A percentile compares a stretch with the other conserved stretches of the same genome.
phyloP scores from a whole-genome alignment of 2,113 vertebrate species.

The Percina caprodes region DNA sequence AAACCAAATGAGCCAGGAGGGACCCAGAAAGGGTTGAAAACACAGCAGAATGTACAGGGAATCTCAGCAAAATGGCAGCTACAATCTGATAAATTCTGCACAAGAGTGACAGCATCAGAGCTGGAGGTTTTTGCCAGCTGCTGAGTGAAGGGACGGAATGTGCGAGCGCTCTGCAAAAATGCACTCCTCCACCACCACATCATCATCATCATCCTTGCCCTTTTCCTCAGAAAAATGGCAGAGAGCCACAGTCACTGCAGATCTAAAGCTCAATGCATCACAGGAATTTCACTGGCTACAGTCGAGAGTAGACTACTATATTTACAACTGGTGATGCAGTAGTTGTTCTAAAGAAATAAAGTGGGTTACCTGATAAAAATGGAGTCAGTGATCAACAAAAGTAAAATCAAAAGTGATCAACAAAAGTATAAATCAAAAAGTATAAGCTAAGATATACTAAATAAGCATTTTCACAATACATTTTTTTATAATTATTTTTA shows the following conservation, averaged over 20 bases:
- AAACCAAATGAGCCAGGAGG: not conserved
- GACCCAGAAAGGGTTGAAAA: not conserved
- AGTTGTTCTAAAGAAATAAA: not conserved
- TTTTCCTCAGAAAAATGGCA: slow-evolving; percentile 41
- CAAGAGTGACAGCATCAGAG: slow-evolving; percentile 62
- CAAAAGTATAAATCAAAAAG: no score
- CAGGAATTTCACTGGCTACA: slow-evolving; percentile 21
- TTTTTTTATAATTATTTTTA: no score
- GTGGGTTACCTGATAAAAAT: not conserved
- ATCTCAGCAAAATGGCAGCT: slow-evolving; percentile 50
- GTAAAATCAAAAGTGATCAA: not conserved
- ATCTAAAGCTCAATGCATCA: slow-evolving; percentile 29
- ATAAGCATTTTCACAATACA: not conserved
- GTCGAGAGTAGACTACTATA: not conserved
- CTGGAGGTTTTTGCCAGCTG: slow-evolving; percentile 59
- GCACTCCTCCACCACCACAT: slow-evolving; percentile 49
- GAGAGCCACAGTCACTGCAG: slow-evolving; percentile 19
- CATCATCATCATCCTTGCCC: slow-evolving; percentile 54
- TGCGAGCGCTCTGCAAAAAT: slow-evolving; percentile 58
- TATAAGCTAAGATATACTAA: no score
- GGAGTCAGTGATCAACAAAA: not conserved
- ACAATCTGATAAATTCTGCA: slow-evolving; percentile 69
- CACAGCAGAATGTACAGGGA: not conserved
- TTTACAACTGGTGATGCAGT: slow-evolving; percentile 1
- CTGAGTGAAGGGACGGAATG: slow-evolving; percentile 73